Percentiles rank a stretch among this genome's conserved stretches.
These are phyloP conservation scores for Reticulitermes lucifugus DNA, from an alignment of 2,888 invertebrate genomes.

Conservation along the genomic window DNA sequence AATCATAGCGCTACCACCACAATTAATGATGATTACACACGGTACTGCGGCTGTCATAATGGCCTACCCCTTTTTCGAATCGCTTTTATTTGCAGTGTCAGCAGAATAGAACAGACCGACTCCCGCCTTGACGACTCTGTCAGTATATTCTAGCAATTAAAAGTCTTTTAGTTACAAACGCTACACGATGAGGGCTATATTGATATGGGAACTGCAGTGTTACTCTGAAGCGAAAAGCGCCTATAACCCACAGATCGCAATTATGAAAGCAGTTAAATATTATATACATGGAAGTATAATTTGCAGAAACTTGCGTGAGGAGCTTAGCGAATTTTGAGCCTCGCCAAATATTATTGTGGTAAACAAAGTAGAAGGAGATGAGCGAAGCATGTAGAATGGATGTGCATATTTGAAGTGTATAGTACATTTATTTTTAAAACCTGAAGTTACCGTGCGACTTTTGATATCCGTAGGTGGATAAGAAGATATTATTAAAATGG, in stretches of 20 bases:
- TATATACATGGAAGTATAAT: not conserved
- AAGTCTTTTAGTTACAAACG: not conserved
- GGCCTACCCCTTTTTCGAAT: not conserved
- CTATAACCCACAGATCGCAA: no score
- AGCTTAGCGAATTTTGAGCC: no score
- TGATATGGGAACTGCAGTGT: not conserved
- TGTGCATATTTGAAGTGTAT: no score
- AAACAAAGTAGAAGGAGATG: no score
- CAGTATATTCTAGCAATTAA: not conserved
- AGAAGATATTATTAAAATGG: no score
- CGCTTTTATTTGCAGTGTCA: not conserved
- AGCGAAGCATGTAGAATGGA: no score
- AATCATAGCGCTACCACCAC: not conserved
- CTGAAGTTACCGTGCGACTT: no score
- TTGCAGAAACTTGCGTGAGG: no score
- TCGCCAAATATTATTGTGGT: no score
- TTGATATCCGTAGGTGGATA: no score
- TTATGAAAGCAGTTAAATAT: not conserved
- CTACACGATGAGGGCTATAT: not conserved
- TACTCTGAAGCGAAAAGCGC: no score
- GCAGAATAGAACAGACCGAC: not conserved
- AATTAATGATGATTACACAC: slow-evolving; percentile 18
- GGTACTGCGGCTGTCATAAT: not conserved
- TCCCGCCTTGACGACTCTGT: not conserved
- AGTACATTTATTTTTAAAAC: no score